These are phyloP conservation scores for Sciurus vulgaris DNA, from an alignment of 2,797 vertebrate species.

Conservation along the genomic window DNA sequence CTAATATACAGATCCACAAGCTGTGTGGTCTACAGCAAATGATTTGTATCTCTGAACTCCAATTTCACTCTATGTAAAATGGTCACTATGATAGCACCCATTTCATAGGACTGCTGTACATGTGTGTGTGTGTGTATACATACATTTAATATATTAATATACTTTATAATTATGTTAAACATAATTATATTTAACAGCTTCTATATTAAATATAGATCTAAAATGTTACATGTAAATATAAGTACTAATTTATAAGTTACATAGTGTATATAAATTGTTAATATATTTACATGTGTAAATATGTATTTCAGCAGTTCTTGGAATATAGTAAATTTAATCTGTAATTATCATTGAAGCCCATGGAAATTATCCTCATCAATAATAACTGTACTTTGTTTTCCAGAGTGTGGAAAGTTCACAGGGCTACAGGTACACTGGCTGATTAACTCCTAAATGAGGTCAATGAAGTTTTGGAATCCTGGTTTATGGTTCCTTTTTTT, in stretches of 20 bases:
- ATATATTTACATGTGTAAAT: background rate
- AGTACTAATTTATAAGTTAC: background rate
- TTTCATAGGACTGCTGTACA: background rate
- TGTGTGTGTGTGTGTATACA: background rate
- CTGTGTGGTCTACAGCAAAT: background rate
- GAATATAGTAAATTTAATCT: background rate
- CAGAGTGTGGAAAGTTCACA: constrained; percentile 10
- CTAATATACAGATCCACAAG: background rate
- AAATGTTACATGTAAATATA: background rate
- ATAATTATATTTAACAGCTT: background rate
- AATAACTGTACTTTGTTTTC: constrained; percentile 20
- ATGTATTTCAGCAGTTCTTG: constrained; percentile 26
- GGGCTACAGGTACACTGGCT: background rate
- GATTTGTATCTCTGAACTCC: constrained; percentile 23
- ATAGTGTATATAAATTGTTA: background rate
- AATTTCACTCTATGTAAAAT: constrained; percentile 9
- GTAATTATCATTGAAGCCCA: background rate
- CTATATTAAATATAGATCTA: background rate
- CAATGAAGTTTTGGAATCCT: background rate
- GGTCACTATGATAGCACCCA: background rate
- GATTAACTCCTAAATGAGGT: background rate
- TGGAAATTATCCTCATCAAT: constrained; percentile 24
- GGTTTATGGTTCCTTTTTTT: background rate
- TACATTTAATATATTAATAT: background rate
- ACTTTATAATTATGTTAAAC: background rate